These are phyloP conservation scores for Patiria pectinifera DNA, from an alignment of 53 echinoderm and acorn worm genomes.

Conservation along the genomic window DNA sequence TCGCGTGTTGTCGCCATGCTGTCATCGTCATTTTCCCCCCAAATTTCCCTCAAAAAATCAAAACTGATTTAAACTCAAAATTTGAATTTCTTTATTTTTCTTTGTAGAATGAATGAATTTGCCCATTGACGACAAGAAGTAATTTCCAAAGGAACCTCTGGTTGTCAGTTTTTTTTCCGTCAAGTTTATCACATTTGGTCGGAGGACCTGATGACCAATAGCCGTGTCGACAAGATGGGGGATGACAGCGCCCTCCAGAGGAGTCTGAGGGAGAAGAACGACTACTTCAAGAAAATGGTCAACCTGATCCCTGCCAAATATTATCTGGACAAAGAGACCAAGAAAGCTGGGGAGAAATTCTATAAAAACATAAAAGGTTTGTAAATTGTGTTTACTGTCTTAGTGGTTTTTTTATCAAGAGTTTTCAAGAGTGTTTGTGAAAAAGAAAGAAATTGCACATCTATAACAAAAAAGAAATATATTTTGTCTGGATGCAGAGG, in stretches of 20 bases:
- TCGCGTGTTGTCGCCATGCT: too few relatives aligned
- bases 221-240: constrained; percentile 45
- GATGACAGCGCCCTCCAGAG: constrained; percentile 62
- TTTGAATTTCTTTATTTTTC: neutral
- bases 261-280: constrained; percentile 78
- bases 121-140: neutral
- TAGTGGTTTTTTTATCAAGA: neutral
- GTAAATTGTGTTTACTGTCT: neutral
- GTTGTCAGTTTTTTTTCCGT: neutral
- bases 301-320: constrained; percentile 84
- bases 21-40: too few relatives aligned
- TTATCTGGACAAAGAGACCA: constrained; percentile 75
- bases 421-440: neutral
- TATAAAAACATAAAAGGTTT: constrained; percentile 76
- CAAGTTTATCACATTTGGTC: neutral
- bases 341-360: constrained; percentile 72
- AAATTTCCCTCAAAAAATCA: too few relatives aligned
- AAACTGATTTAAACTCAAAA: too few relatives aligned
- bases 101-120: neutral
- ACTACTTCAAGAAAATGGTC: constrained; percentile 86
- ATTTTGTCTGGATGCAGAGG: constrained; percentile 49
- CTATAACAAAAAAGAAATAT: neutral
- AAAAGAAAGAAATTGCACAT: neutral
- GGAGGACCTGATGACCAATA: constrained; percentile 43
- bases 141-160: neutral